phyloP scores from a whole-genome alignment of 2,888 invertebrate species.

The Calliphora vomitoria region DNA sequence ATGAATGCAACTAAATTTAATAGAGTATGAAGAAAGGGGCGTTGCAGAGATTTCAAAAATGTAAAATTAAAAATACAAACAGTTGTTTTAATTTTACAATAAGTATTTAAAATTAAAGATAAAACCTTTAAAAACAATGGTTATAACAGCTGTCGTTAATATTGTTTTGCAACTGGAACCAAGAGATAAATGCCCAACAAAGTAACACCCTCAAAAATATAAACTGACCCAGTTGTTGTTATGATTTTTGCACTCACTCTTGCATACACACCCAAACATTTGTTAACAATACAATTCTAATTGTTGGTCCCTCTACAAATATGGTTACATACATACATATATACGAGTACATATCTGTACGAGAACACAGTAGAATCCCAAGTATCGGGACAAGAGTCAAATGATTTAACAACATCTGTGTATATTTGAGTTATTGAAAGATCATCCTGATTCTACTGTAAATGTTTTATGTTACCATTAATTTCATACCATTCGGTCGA shows the following conservation, averaged over 20 bases:
- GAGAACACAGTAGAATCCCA: not conserved
- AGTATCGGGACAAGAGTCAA: not conserved
- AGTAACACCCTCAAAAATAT: slow-evolving; percentile 24
- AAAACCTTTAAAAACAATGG: slow-evolving; percentile 26
- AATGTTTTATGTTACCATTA: too few species aligned
- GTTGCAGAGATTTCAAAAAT: not conserved
- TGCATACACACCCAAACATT: not conserved
- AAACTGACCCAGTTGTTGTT: slow-evolving; percentile 19
- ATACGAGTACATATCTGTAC: too few species aligned
- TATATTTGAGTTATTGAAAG: not conserved
- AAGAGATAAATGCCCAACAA: slow-evolving; percentile 13
- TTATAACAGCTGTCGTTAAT: slow-evolving; percentile 42
- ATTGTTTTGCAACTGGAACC: not conserved
- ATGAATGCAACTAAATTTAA: not conserved
- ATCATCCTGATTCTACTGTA: not conserved
- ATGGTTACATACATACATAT: not conserved
- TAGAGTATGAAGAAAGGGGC: not conserved
- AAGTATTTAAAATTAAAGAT: slow-evolving; percentile 35
- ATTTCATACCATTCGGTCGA: too few species aligned
- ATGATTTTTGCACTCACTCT: slow-evolving; percentile 17
- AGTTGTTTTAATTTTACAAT: slow-evolving; percentile 13
- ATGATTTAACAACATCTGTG: too few species aligned
- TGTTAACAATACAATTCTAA: not conserved
- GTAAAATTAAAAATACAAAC: not conserved
- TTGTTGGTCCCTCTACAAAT: not conserved